phyloP scores from a whole-genome alignment of 2,888 invertebrate species.

The Leucophenga montana region DNA sequence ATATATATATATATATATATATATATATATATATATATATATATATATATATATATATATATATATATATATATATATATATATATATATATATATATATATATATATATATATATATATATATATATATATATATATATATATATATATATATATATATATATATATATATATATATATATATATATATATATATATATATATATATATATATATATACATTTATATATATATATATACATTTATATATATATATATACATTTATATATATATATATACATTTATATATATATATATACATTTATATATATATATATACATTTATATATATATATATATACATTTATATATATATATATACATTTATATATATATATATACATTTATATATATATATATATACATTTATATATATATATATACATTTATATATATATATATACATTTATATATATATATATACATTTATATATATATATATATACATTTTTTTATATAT shows the following conservation, averaged over 20 bases:
- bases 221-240: background rate
- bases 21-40: background rate
- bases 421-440: too few relatives aligned
- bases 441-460: too few relatives aligned
- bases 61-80: background rate
- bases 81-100: background rate
- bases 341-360: too few relatives aligned
- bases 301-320: too few relatives aligned
- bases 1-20: background rate
- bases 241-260: slow-evolving; percentile 3
- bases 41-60: background rate
- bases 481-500: slow-evolving; percentile 6
- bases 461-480: slow-evolving; percentile 11
- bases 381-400: too few relatives aligned
- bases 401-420: too few relatives aligned
- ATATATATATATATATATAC: background rate
- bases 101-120: background rate
- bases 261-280: too few relatives aligned
- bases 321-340: too few relatives aligned
- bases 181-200: background rate
- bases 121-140: background rate
- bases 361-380: too few relatives aligned
- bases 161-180: background rate
- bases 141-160: background rate
- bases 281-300: too few relatives aligned